Base-by-base conservation (phyloP, 2,888 invertebrate species). In the Syrphus vitripennis region DNA sequence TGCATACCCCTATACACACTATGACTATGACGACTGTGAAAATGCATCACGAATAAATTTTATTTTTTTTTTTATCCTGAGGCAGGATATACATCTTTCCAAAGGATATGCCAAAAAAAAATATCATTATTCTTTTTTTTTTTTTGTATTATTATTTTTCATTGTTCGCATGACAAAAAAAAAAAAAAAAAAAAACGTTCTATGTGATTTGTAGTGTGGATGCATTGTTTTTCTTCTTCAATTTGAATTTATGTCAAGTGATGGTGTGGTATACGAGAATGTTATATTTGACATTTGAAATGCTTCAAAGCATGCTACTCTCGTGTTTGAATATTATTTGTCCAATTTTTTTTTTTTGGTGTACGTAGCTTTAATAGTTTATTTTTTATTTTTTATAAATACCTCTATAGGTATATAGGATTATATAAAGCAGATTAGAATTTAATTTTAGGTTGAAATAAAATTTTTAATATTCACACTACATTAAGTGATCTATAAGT, bases 241-340 rank as follows among this genome's bases (percentile, higher is more conserved):
- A 24, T 65, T 48, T 40, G 65, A 59, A 76, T 82, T 55, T 71
- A 61, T 83, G 82, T 72, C 82, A 77, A 77, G 67, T 59, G 29
- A 19, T 40, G 34, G 34, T 48, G n/a, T n/a, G n/a, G n/a, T n/a
- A n/a, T n/a, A 55, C 40, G 45, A 75, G 26, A 26, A 61, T 37
- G 74, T 70, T 70, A 45, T 55, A 71, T 82, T 76, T 82, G 77
- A 55, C 69, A 71, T 81, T 81, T 76, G 31, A 10, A 42, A 61
- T 55, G 16, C 10, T 55, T 55, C 16, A 16, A 55, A 55, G 10
- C 29, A 55, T 55, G 16, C 2, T 14, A 50, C 19, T 34, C 21
- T 34, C 21, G 19, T 21, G 12, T 57, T 16, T 24, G 14, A 4
- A 50, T 26, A 7, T 50, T 14, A 50, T 50, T 50, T 19, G 3